phyloP scores from a whole-genome alignment of 2,797 vertebrate genomes.

The Acanthornis magna region DNA sequence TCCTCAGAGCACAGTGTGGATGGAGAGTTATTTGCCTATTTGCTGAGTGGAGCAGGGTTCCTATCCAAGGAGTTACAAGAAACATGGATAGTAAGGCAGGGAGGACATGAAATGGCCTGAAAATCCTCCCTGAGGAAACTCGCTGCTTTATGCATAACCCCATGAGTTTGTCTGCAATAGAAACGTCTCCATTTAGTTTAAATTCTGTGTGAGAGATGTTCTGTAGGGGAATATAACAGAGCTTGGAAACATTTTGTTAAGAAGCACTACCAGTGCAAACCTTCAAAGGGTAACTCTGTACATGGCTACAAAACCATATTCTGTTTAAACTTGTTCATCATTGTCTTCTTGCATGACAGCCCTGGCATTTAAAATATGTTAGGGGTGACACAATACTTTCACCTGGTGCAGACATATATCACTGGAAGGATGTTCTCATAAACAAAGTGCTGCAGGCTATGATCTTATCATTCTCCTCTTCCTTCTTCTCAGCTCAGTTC shows the following conservation, averaged over 20 bases:
- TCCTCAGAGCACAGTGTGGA: neutral
- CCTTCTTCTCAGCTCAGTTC: constrained; percentile 63
- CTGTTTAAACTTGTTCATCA: constrained; percentile 66
- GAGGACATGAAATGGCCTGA: neutral
- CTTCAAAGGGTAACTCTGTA: constrained; percentile 35
- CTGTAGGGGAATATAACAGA: neutral
- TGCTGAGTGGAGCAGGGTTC: neutral
- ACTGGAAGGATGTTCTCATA: constrained; percentile 69
- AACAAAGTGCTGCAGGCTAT: constrained; percentile 59
- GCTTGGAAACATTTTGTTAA: neutral
- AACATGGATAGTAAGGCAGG: neutral
- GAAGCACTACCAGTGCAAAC: neutral
- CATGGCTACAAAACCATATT: constrained; percentile 40
- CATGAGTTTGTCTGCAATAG: neutral
- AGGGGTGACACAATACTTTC: constrained; percentile 59
- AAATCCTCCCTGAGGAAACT: neutral
- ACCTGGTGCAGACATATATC: constrained; percentile 67
- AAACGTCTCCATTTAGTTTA: neutral
- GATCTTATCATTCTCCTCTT: constrained; percentile 67
- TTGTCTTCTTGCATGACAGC: constrained; percentile 57
- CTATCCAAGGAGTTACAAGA: neutral
- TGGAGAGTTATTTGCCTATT: neutral
- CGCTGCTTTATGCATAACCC: neutral
- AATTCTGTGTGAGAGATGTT: neutral
- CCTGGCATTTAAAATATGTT: constrained; percentile 67